A percentile compares a stretch with the other conserved stretches of the same genome.
phyloP scores from a whole-genome alignment of 2,888 invertebrate species.

The Papilio demoleus region DNA sequence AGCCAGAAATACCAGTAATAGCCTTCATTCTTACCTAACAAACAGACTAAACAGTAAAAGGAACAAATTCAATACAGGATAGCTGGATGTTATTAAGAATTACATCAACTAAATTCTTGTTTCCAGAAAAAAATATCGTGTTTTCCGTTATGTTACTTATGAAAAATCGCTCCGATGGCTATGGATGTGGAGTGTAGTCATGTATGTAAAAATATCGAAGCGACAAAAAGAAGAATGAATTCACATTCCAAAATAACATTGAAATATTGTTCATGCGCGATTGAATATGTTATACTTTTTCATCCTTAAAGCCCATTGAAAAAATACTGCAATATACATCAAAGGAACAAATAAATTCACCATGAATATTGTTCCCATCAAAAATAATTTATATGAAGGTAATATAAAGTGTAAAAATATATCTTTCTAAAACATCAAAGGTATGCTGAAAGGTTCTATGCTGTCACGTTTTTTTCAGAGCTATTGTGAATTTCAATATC shows the following conservation, averaged over 20 bases:
- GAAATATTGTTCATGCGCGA: conserved; percentile 18
- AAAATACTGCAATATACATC: conserved; percentile 14
- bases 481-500: not conserved
- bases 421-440: conserved; percentile 23
- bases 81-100: not conserved
- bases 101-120: not conserved
- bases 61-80: not conserved
- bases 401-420: not conserved
- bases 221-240: conserved; percentile 13
- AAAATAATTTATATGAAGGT: not conserved
- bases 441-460: not conserved
- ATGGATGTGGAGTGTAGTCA: not conserved
- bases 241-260: conserved; percentile 27
- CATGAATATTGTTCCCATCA: not conserved
- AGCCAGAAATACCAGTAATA: too few species aligned
- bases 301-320: not conserved
- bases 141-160: not conserved
- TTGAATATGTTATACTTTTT: conserved; percentile 4
- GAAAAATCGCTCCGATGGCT: not conserved
- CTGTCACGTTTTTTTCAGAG: not conserved
- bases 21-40: too few species aligned
- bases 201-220: not conserved
- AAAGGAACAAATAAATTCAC: not conserved
- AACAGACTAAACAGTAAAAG: not conserved
- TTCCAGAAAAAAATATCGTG: not conserved